Percentiles rank a stretch among this genome's conserved stretches.
Conservation (phyloP, 2,888 invertebrate genomes). For the Heliconius ismenius region DNA sequence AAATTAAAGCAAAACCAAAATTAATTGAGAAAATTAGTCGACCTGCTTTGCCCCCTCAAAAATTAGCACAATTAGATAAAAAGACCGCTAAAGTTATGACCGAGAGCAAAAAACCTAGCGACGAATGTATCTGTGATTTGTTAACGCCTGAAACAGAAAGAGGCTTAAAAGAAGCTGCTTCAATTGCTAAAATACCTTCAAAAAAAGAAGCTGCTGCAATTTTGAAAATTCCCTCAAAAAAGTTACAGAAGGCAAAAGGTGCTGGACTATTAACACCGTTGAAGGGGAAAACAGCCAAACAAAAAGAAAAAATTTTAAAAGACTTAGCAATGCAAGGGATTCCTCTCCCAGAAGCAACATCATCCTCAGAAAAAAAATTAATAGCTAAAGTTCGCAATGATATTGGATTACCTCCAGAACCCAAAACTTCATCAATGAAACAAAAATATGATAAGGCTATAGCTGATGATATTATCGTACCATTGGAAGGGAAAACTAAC, state of each 20-base stretch:
- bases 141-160: constrained; percentile 47
- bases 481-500: constrained; percentile 50
- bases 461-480: constrained; percentile 47
- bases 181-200: constrained; percentile 37
- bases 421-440: constrained; percentile 43
- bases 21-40: constrained; percentile 46
- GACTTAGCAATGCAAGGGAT: constrained; percentile 39
- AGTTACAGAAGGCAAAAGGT: constrained; percentile 44
- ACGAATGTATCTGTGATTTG: constrained; percentile 52
- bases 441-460: constrained; percentile 44
- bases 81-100: constrained; percentile 49
- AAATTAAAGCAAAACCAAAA: constrained; percentile 39
- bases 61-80: constrained; percentile 44
- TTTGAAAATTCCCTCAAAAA: constrained; percentile 39
- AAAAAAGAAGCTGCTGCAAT: constrained; percentile 38
- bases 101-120: constrained; percentile 52
- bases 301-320: constrained; percentile 44
- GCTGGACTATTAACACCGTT: constrained; percentile 46
- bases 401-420: constrained; percentile 43
- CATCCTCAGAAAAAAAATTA: constrained; percentile 47
- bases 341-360: constrained; percentile 44
- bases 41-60: constrained; percentile 45
- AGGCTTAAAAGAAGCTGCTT: constrained; percentile 31
- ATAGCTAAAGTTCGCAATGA: constrained; percentile 46
- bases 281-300: constrained; percentile 36